Percentiles rank a stretch among this genome's conserved stretches.
Evolutionary conservation across 2,113 vertebrate genomes (phyloP).

Genomic region (Dasyprocta punctata): DNA sequence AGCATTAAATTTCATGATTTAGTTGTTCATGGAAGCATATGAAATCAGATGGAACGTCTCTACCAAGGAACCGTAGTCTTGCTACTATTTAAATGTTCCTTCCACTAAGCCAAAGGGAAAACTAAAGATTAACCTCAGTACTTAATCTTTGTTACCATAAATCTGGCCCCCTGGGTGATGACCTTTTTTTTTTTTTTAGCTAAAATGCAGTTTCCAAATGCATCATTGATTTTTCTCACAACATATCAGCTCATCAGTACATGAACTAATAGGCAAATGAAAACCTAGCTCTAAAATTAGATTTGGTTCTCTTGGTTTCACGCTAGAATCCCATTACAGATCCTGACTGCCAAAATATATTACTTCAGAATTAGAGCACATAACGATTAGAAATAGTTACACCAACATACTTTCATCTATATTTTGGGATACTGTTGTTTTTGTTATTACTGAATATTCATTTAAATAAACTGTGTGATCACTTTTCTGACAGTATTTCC

Average conservation of each 20-base stretch:
- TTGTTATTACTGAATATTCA: conserved; percentile 40
- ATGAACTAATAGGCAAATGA: conserved; percentile 59
- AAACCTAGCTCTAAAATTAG: conserved; percentile 57
- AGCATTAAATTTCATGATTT: conserved; percentile 67
- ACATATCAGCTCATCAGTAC: conserved; percentile 45
- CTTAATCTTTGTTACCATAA: conserved; percentile 63
- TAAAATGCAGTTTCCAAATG: conserved; percentile 63
- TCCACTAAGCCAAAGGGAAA: conserved; percentile 47
- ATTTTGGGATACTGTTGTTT: background rate
- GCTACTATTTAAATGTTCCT: conserved; percentile 42
- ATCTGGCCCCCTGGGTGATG: conserved; percentile 53
- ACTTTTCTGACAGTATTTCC: background rate
- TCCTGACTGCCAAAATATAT: conserved; percentile 6
- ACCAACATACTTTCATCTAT: conserved; percentile 44
- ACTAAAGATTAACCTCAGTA: conserved; percentile 42
- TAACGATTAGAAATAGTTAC: conserved; percentile 14
- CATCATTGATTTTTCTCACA: conserved; percentile 67
- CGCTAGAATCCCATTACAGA: background rate
- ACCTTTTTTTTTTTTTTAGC: conserved; percentile 49
- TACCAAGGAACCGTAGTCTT: conserved; percentile 28
- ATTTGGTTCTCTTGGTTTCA: conserved; percentile 19
- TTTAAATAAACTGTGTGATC: background rate
- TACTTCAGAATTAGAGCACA: background rate
- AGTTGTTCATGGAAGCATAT: conserved; percentile 44
- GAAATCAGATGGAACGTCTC: conserved; percentile 52